These are phyloP conservation scores for Alitta virens DNA, from an alignment of 2,888 invertebrate species.

Conservation along the genomic window DNA sequence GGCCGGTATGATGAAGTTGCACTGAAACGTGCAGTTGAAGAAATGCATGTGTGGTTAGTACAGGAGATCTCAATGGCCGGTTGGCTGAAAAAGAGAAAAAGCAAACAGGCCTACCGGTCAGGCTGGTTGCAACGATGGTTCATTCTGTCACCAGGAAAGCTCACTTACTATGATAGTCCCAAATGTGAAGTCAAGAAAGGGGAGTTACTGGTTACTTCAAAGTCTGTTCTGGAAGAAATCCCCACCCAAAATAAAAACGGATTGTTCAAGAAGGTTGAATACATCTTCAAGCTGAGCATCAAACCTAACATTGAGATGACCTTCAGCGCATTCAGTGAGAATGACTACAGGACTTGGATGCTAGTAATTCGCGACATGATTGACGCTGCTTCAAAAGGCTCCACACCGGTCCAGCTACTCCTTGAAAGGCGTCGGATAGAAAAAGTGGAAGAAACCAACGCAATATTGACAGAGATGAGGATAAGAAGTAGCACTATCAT, in stretches of 20 bases:
- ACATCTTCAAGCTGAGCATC: too few relatives aligned
- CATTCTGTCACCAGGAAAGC: slow-evolving; percentile 21
- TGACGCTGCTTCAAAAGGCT: slow-evolving; percentile 13
- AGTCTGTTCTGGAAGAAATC: background rate
- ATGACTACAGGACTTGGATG: background rate
- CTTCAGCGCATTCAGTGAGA: too few relatives aligned
- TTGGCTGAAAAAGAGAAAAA: slow-evolving; percentile 26
- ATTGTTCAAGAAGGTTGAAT: too few relatives aligned
- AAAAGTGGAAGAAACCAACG: too few relatives aligned
- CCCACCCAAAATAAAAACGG: too few relatives aligned
- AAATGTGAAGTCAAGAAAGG: slow-evolving; percentile 5
- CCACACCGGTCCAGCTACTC: slow-evolving; percentile 15
- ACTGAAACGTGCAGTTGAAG: slow-evolving; percentile 15
- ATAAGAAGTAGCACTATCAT: too few relatives aligned
- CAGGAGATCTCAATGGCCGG: slow-evolving; percentile 25
- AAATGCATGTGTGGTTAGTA: slow-evolving; percentile 26
- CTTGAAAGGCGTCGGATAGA: background rate
- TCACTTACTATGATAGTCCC: slow-evolving; percentile 19
- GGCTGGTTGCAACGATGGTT: slow-evolving; percentile 28
- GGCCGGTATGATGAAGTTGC: background rate
- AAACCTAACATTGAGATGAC: too few relatives aligned
- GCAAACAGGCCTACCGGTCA: slow-evolving; percentile 30
- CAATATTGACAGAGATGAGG: too few relatives aligned
- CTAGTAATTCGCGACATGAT: slow-evolving; percentile 8
- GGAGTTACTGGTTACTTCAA: slow-evolving; percentile 1